Evolutionary conservation across 2,113 vertebrate species (phyloP), one percentile per base, ranked within the genome.

Genomic region (Saguinus midas): DNA sequence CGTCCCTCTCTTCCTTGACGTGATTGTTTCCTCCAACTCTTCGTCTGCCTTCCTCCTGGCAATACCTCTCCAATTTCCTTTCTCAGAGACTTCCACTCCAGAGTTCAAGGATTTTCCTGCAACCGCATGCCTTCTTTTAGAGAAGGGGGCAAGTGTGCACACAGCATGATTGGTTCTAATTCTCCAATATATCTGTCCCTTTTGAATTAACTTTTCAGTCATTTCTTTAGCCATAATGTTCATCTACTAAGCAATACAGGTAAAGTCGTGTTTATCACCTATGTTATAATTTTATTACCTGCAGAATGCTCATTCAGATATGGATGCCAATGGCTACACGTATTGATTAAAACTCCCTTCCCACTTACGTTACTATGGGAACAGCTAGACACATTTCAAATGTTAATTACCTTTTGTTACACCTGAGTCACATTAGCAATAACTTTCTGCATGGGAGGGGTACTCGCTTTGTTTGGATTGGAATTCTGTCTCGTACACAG

Each of bases 321-420:
- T 11, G 37, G 35, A 8, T 17, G 50, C 0, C 43, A 2, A 1
- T 0, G 48, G 40, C n/a, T 10, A 43, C 8, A 1, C 5, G 2
- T 8, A 29, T 5, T 0, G 10, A 25, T 23, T 11, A 29, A 25
- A 45, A 4, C 6, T 45, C 64, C 12, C n/a, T 25, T 78, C 58
- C 25, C 17, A 12, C 6, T 55, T 8, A 58, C 6, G 21, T 23
- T 17, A 43, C 0, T 3, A 25, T 17, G 25, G 21, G 37, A 9
- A 27, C 4, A 18, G 4, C 18, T 1, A 0, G 20, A 17, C 32
- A 27, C 21, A 0, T 16, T 16, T 11, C 7, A 6, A 0, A 16
- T 0, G 8, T 21, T 5, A 20, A 3, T 40, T 0, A 0, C 7
- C 57, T 64, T 75, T 23, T 5, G 73, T n/a, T 12, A 17, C 29